Conservation (phyloP, 2,888 invertebrate species). For the Leucania comma region DNA sequence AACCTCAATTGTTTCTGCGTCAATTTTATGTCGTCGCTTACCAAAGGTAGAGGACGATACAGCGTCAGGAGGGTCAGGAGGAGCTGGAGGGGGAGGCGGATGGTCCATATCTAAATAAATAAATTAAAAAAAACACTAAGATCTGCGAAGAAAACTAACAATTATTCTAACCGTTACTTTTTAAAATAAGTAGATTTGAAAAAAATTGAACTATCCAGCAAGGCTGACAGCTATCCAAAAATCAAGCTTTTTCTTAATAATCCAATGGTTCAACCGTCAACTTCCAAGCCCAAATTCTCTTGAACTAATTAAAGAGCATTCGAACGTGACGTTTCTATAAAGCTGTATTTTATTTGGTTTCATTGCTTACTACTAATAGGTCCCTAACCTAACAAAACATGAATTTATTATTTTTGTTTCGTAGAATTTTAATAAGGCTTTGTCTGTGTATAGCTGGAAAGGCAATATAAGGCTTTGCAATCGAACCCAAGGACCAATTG, state of each 20-base stretch:
- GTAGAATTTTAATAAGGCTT: constrained; percentile 16
- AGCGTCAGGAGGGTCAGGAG: too few species aligned
- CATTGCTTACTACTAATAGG: constrained; percentile 6
- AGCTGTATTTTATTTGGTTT: constrained; percentile 1
- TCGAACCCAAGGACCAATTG: constrained; percentile 38
- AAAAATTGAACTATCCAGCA: too few species aligned
- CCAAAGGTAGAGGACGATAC: too few species aligned
- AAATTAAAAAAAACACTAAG: too few species aligned
- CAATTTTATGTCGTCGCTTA: too few species aligned
- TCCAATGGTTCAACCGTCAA: constrained; percentile 8
- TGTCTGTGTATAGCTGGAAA: constrained; percentile 23
- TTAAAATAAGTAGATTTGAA: too few species aligned
- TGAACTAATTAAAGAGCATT: constrained; percentile 19
- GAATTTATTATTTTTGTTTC: constrained; percentile 10
- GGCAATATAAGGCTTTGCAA: constrained; percentile 16
- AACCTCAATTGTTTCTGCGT: too few species aligned
- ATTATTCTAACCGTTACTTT: too few species aligned
- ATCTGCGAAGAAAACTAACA: too few species aligned
- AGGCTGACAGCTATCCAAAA: too few species aligned
- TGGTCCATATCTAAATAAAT: too few species aligned
- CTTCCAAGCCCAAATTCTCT: not conserved
- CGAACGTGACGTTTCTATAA: constrained; percentile 12
- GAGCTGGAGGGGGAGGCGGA: too few species aligned
- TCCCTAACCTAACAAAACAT: not conserved
- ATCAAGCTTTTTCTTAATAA: constrained; percentile 16